Percentiles rank a stretch among this genome's conserved stretches.
These are phyloP conservation scores for Heteropelma amictum DNA, from an alignment of 2,888 invertebrate genomes.

Conservation along the genomic window DNA sequence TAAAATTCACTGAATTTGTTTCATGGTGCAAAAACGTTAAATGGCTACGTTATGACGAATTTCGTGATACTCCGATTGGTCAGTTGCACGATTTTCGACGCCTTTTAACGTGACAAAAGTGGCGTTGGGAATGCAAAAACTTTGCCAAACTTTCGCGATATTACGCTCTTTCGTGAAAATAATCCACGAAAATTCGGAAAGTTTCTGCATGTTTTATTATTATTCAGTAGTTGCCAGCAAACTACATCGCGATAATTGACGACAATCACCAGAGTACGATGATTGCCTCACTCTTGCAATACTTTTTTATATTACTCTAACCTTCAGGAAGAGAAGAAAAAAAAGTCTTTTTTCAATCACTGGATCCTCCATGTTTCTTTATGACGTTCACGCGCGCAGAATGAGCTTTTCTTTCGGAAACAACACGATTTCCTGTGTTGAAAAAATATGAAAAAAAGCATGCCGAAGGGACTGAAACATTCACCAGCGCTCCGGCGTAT, in stretches of 20 bases:
- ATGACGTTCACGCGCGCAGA: no score
- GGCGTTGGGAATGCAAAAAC: neutral
- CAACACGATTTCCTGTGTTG: no score
- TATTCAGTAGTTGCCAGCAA: slow-evolving; percentile 26
- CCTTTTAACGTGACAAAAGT: neutral
- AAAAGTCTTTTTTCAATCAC: neutral
- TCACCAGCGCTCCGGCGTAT: no score
- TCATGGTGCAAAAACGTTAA: no score
- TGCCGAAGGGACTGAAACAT: neutral
- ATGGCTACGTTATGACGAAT: neutral
- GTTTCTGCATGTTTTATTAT: neutral
- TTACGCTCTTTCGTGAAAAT: neutral
- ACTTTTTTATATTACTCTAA: no score
- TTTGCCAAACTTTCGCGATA: neutral
- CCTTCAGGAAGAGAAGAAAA: no score
- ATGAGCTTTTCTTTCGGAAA: no score
- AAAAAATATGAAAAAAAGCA: neutral
- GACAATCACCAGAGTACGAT: no score
- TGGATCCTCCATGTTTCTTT: slow-evolving; percentile 6
- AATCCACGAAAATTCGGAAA: neutral
- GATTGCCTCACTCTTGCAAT: no score
- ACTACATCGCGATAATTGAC: neutral
- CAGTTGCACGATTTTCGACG: no score
- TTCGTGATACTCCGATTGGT: no score
- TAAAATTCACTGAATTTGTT: neutral